Evolutionary conservation across 2,888 invertebrate species (phyloP).

Genomic region (Allolobophora icterica): DNA sequence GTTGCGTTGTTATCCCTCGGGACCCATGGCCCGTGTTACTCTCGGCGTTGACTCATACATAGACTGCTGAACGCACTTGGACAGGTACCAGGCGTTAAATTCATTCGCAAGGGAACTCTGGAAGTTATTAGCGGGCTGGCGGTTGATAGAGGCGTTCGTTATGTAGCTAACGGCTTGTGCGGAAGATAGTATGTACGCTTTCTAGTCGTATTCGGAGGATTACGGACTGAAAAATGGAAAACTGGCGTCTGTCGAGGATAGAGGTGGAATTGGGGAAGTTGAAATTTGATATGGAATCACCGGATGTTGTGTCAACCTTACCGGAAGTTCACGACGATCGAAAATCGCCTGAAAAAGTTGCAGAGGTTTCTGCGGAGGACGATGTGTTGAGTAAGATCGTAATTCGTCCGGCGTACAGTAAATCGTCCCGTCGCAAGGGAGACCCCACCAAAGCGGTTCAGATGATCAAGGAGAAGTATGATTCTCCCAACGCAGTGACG

Average conservation of each 20-base stretch:
- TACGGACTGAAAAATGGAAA: conserved; percentile 32
- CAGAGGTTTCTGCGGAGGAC: not conserved
- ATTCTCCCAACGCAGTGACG: conserved; percentile 53
- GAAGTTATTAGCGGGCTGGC: not conserved
- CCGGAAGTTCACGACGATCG: not conserved
- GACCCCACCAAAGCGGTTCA: conserved; percentile 50
- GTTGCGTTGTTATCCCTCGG: not conserved
- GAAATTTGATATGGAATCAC: conserved; percentile 31
- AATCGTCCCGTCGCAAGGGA: conserved; percentile 20
- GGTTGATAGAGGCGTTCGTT: not conserved
- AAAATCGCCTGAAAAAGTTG: not conserved
- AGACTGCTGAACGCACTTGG: not conserved
- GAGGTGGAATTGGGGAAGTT: conserved; percentile 49
- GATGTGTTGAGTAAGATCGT: conserved; percentile 10
- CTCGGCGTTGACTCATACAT: not conserved
- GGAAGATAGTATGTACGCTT: not conserved
- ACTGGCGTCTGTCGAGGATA: conserved; percentile 48
- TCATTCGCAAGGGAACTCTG: not conserved
- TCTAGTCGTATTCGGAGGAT: not conserved
- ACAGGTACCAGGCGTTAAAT: not conserved
- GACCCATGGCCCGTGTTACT: not conserved
- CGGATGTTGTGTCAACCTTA: not conserved
- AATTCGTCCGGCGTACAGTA: conserved; percentile 30
- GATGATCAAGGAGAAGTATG: conserved; percentile 58
- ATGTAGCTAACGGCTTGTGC: not conserved